Percentiles rank a stretch among this genome's conserved stretches.
Evolutionary conservation across 2,888 invertebrate genomes (phyloP).

Genomic region (Trilocha varians): DNA sequence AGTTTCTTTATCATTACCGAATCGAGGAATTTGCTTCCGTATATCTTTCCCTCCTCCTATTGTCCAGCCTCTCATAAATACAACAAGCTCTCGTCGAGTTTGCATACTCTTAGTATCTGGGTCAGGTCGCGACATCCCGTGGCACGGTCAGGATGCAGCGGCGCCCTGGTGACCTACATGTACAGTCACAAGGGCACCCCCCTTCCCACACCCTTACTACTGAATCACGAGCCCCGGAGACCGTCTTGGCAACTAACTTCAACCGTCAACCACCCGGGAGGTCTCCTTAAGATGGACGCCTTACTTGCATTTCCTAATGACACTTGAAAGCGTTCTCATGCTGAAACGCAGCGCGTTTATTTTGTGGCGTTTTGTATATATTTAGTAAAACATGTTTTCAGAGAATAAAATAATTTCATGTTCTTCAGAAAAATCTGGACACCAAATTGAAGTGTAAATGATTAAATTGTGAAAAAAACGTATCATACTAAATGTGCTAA

Average conservation of each 20-base stretch:
- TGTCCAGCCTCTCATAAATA: too few relatives aligned
- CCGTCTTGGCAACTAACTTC: not conserved
- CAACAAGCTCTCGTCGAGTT: conserved; percentile 24
- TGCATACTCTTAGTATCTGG: conserved; percentile 33
- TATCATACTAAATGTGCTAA: too few relatives aligned
- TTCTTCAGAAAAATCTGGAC: too few relatives aligned
- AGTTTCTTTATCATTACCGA: too few relatives aligned
- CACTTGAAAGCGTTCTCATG: not conserved
- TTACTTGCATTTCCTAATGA: not conserved
- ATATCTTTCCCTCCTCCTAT: too few relatives aligned
- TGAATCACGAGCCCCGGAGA: not conserved
- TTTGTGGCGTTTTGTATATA: too few relatives aligned
- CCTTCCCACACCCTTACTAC: conserved; percentile 18
- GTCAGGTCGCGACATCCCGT: conserved; percentile 45
- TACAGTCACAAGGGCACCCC: conserved; percentile 39
- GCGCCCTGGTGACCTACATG: conserved; percentile 55
- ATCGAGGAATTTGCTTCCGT: too few relatives aligned
- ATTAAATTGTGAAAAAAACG: too few relatives aligned
- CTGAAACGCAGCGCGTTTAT: not conserved
- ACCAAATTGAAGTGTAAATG: too few relatives aligned
- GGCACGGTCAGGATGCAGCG: conserved; percentile 41
- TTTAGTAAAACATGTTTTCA: too few relatives aligned
- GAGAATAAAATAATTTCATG: too few relatives aligned
- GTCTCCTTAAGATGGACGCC: not conserved
- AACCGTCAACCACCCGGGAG: not conserved